These are phyloP conservation scores for Automeris io DNA, from an alignment of 2,888 invertebrate genomes.

Conservation along the genomic window DNA sequence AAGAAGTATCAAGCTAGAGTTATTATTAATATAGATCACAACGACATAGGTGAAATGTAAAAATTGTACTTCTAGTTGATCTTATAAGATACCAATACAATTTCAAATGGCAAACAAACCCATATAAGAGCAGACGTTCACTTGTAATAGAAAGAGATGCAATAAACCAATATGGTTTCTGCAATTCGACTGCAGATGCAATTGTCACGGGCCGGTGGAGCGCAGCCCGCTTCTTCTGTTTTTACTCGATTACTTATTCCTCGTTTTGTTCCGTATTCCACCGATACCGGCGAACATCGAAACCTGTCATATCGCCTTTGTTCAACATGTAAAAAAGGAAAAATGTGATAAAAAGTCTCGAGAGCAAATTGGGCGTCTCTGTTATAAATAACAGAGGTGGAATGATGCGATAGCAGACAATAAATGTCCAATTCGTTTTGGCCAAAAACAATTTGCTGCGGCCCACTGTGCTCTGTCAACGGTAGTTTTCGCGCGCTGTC, in stretches of 20 bases:
- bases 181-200: conserved; percentile 64
- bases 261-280: conserved; percentile 62
- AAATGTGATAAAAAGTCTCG: conserved; percentile 65
- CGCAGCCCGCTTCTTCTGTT: conserved; percentile 55
- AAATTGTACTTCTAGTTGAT: background rate
- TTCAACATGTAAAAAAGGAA: conserved; percentile 54
- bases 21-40: no score
- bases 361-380: conserved; percentile 74
- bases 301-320: conserved; percentile 75
- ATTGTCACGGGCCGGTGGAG: conserved; percentile 66
- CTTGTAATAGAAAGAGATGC: conserved; percentile 53
- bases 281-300: conserved; percentile 61
- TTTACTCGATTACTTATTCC: conserved; percentile 67
- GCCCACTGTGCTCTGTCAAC: conserved; percentile 50
- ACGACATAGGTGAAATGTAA: no score
- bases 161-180: conserved; percentile 68
- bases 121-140: conserved; percentile 33
- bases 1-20: no score
- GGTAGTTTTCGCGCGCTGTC: conserved; percentile 66
- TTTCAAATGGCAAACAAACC: conserved; percentile 5
- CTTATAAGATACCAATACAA: background rate
- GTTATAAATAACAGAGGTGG: conserved; percentile 74
- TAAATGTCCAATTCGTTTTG: conserved; percentile 70
- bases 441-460: conserved; percentile 61
- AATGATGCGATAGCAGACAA: conserved; percentile 72